A percentile compares a stretch with the other conserved stretches of the same genome.
phyloP scores from a whole-genome alignment of 1,140 invertebrate species.

The Drosophila baimaii region DNA sequence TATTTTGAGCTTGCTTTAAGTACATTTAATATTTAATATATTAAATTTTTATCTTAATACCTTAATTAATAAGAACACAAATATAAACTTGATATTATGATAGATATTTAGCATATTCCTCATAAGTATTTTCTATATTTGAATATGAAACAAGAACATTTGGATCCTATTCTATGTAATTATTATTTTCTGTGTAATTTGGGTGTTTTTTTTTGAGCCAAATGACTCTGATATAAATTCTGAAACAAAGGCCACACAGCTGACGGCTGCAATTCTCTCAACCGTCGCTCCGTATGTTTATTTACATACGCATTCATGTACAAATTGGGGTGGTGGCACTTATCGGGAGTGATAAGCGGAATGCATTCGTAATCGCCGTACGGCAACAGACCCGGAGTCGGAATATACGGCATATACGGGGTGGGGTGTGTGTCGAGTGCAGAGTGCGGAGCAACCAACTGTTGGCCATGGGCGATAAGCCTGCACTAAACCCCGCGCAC shows the following conservation, averaged over 20 bases:
- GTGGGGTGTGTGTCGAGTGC: neutral
- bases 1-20: neutral
- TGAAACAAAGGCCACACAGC: conserved; percentile 55
- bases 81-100: neutral
- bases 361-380: conserved; percentile 51
- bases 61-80: neutral
- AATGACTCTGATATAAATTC: conserved; percentile 45
- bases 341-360: conserved; percentile 56
- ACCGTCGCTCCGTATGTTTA: conserved; percentile 5
- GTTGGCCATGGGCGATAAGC: conserved; percentile 35
- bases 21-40: neutral
- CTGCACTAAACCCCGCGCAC: conserved; percentile 15
- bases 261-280: conserved; percentile 33
- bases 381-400: conserved; percentile 10
- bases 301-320: conserved; percentile 17
- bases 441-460: conserved; percentile 30
- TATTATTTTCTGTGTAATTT: conserved; percentile 1
- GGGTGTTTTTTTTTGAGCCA: neutral
- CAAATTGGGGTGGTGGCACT: conserved; percentile 39
- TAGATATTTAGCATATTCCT: too few relatives aligned
- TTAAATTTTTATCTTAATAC: neutral
- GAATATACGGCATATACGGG: neutral
- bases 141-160: neutral
- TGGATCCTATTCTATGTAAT: neutral
- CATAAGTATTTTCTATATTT: too few relatives aligned